A percentile compares a stretch with the other conserved stretches of the same genome.
These are phyloP conservation scores for Tonatia bakeri DNA, from an alignment of 2,113 vertebrate genomes.

Conservation along the genomic window DNA sequence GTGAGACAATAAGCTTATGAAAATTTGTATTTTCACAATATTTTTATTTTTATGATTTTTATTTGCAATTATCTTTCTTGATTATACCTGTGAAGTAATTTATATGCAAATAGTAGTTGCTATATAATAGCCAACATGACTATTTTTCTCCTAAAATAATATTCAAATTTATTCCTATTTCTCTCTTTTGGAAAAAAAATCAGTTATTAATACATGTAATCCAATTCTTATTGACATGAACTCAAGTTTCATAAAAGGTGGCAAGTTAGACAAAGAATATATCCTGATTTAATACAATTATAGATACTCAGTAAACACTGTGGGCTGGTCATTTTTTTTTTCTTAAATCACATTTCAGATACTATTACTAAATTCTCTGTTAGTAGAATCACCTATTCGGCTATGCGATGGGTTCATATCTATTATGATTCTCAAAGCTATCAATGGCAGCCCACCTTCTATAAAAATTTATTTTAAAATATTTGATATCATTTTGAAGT, in stretches of 20 bases:
- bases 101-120: conserved; percentile 68
- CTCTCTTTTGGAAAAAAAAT: conserved; percentile 7
- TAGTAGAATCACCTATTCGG: not conserved
- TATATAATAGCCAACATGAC: not conserved
- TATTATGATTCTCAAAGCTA: not conserved
- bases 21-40: conserved; percentile 56
- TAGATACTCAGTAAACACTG: not conserved
- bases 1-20: conserved; percentile 20
- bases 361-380: not conserved
- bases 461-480: conserved; percentile 9
- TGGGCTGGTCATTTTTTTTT: not conserved
- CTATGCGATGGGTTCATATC: not conserved
- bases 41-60: conserved; percentile 52
- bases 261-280: not conserved
- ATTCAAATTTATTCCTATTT: conserved; percentile 10
- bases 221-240: not conserved
- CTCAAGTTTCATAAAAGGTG: conserved; percentile 8
- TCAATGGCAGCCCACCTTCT: not conserved
- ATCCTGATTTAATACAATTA: not conserved
- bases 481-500: not conserved
- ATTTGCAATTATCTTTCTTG: conserved; percentile 47
- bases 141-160: conserved; percentile 48
- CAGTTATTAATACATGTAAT: not conserved
- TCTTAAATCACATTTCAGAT: not conserved
- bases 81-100: conserved; percentile 55